phyloP scores from a whole-genome alignment of 2,113 vertebrate genomes.

The Dunckerocampus dactyliophorus region DNA sequence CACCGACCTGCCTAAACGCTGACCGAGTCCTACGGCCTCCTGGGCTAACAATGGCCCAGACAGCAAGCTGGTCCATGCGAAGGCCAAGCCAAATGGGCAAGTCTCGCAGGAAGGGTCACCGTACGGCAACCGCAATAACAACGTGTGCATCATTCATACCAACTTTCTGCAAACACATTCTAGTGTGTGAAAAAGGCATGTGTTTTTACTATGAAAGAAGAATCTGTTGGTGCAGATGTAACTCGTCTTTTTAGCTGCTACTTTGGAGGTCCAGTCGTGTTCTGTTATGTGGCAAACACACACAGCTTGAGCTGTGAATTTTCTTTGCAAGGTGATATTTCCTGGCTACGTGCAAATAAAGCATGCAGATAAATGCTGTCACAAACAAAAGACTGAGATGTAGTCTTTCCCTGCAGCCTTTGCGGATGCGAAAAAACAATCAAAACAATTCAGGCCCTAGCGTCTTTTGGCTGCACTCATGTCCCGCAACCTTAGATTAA shows the following conservation, averaged over 20 bases:
- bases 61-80: constrained; percentile 57
- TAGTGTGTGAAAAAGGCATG: neutral
- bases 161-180: constrained; percentile 3
- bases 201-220: constrained; percentile 30
- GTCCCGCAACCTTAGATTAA: too few species aligned
- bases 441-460: too few species aligned
- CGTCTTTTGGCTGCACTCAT: too few species aligned
- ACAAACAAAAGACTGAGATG: constrained; percentile 40
- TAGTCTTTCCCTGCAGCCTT: neutral
- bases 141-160: neutral
- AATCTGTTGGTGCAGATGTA: constrained; percentile 62
- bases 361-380: constrained; percentile 51
- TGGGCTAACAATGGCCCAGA: constrained; percentile 64
- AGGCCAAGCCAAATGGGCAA: constrained; percentile 45
- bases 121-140: neutral
- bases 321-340: constrained; percentile 72
- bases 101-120: constrained; percentile 32
- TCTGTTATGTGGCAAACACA: constrained; percentile 69
- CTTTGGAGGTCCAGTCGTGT: constrained; percentile 69
- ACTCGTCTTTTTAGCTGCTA: constrained; percentile 61
- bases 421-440: too few species aligned
- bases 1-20: constrained; percentile 53
- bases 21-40: constrained; percentile 68
- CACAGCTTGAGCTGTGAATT: constrained; percentile 73
- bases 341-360: constrained; percentile 64